Evolutionary conservation across 2,113 vertebrate genomes (phyloP).

Genomic region (Sylvia atricapilla): DNA sequence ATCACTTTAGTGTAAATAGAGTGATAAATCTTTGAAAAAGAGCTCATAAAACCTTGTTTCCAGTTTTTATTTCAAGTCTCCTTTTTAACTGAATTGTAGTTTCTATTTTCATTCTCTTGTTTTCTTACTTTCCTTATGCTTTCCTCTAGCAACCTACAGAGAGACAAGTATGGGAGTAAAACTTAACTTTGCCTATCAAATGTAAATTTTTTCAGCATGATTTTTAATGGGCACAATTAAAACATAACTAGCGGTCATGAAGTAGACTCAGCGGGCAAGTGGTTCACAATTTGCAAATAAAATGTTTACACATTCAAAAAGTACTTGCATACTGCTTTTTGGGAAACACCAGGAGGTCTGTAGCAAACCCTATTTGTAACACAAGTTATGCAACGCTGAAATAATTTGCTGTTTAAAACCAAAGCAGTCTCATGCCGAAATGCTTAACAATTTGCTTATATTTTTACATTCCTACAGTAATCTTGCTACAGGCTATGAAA

Average conservation of each 20-base stretch:
- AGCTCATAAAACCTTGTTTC: conserved; percentile 64
- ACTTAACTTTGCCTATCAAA: conserved; percentile 99
- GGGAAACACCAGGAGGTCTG: conserved; percentile 70
- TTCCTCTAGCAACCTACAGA: conserved; percentile 99
- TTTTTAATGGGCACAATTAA: conserved; percentile 95
- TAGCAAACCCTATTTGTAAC: conserved; percentile 73
- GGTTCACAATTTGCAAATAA: conserved; percentile 90
- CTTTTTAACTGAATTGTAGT: conserved; percentile 79
- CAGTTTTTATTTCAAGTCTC: conserved; percentile 67
- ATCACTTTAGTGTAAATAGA: conserved; percentile 54
- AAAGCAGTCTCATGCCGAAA: conserved; percentile 73
- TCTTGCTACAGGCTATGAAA: conserved; percentile 84
- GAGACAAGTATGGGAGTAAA: conserved; percentile 99
- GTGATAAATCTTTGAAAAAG: conserved; percentile 49
- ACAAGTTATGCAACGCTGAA: conserved; percentile 77
- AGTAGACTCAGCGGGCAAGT: conserved; percentile 96
- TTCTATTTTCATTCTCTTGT: conserved; percentile 86
- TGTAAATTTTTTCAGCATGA: conserved; percentile 99
- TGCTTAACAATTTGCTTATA: conserved; percentile 71
- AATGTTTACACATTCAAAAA: conserved; percentile 72
- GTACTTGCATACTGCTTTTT: conserved; percentile 68
- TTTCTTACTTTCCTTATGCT: conserved; percentile 93
- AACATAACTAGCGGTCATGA: conserved; percentile 93
- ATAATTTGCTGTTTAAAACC: conserved; percentile 80
- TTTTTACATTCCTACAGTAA: conserved; percentile 78